Base-by-base conservation (phyloP, 2,888 invertebrate species). In the Temnothorax rugatulus region DNA sequence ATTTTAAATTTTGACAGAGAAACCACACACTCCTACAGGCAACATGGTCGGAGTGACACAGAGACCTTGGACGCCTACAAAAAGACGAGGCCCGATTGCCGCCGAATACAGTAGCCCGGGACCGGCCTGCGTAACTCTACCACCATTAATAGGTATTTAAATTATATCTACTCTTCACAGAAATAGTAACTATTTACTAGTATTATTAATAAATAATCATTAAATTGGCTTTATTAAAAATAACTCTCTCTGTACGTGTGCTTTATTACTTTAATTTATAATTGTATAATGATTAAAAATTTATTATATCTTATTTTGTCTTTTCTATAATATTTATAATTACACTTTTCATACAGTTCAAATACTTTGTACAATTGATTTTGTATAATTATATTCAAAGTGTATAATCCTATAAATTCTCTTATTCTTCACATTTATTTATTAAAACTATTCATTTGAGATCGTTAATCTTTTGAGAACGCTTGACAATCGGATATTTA, bases 31-130 rank as follows among this genome's bases (percentile, higher is more conserved):
- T 52, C 38, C 50, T 73, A 68, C 41, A 59, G 68, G 29, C 15
- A 94, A 91, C 87, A 96, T 96, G 96, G 96, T 96, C 94, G 98
- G 97, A 92, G 96, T 97, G 93, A 97, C 97, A 91, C 98, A 98
- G 95, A 96, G 97, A 95, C 97, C 98, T 88, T 99, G 98, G 98
- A 98, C 97, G 82, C 98, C 98, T 59, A 98, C 98, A 57, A 97
- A 97, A 94, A 96, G 98, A 87, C 96, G 98, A 74, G 98, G 98
- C 54, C 98, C 98, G 29, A 98, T 99, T 86, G 97, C 98, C 66
- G 98, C 98, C 2, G 98, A 98, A 95, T 97, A 96, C 90, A 96
- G 96, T 81, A 98, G 98, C 92, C 98, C 98, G 29, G 98, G 98
- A 83, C 98, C 98, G 47, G 98, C 98, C 29, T 97, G 97, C 88